These are phyloP conservation scores for Meandrusa payeni DNA, from an alignment of 2,888 invertebrate species.

Conservation along the genomic window DNA sequence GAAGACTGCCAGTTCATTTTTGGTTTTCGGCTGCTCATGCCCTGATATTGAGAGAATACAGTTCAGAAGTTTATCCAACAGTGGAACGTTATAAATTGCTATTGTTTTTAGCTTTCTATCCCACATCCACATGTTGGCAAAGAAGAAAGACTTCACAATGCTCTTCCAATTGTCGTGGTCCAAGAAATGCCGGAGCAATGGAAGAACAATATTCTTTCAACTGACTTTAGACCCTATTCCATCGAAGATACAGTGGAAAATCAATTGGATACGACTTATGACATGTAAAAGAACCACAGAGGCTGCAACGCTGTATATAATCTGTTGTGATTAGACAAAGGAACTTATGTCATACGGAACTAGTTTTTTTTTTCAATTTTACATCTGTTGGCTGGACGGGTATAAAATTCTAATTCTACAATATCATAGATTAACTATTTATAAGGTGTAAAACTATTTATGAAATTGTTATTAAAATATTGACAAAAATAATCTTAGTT, in stretches of 20 bases:
- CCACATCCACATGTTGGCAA: conserved; percentile 25
- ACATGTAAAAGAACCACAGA: conserved; percentile 30
- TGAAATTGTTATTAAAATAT: conserved; percentile 15
- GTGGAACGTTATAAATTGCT: too few species aligned
- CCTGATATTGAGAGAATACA: too few species aligned
- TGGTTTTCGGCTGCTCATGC: too few species aligned
- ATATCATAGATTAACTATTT: neutral
- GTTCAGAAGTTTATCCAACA: too few species aligned
- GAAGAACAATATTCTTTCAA: conserved; percentile 39
- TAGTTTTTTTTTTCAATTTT: conserved; percentile 27
- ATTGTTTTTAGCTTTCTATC: conserved; percentile 31
- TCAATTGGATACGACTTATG: conserved; percentile 35
- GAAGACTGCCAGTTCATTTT: too few species aligned
- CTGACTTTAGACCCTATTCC: conserved; percentile 40
- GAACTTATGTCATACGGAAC: conserved; percentile 1
- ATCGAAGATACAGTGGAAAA: conserved; percentile 47
- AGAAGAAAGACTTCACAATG: neutral
- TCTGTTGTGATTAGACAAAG: conserved; percentile 25
- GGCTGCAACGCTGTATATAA: conserved; percentile 36
- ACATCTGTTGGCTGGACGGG: conserved; percentile 49
- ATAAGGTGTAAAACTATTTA: conserved; percentile 1
- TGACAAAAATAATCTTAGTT: neutral
- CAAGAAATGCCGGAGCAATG: conserved; percentile 48
- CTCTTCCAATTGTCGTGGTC: neutral
- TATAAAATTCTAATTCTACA: conserved; percentile 29